These are phyloP conservation scores for Autographa pulchrina DNA, from an alignment of 2,888 invertebrate species.

Conservation along the genomic window DNA sequence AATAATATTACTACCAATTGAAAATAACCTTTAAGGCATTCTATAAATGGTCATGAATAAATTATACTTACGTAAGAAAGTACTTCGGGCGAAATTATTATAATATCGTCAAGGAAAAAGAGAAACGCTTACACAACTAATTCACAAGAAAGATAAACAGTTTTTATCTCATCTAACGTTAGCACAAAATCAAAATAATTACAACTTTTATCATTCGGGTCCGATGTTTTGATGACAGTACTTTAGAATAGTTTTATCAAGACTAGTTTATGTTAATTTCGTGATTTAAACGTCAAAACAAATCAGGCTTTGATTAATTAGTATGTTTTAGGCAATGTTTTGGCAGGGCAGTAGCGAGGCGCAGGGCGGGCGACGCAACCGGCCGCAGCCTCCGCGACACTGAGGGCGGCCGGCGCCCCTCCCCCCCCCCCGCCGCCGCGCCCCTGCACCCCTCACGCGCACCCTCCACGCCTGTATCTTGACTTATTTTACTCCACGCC, in stretches of 20 bases:
- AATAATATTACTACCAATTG: constrained; percentile 15
- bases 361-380: constrained; percentile 80
- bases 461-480: constrained; percentile 79
- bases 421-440: constrained; percentile 60
- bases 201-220: constrained; percentile 34
- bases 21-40: constrained; percentile 31
- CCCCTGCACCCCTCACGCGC: constrained; percentile 63
- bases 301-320: constrained; percentile 59
- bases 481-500: constrained; percentile 81
- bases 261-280: constrained; percentile 32
- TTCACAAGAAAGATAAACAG: constrained; percentile 67
- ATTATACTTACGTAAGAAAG: constrained; percentile 71
- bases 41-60: constrained; percentile 16
- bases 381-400: constrained; percentile 88
- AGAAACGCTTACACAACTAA: constrained; percentile 46
- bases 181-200: constrained; percentile 66
- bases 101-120: constrained; percentile 43
- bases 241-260: constrained; percentile 24
- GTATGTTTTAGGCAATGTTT: constrained; percentile 71
- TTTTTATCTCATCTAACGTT: constrained; percentile 62
- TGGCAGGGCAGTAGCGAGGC: constrained; percentile 67
- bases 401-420: constrained; percentile 72
- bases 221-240: constrained; percentile 23
- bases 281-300: constrained; percentile 52
- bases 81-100: constrained; percentile 42